Percentiles rank a stretch among this genome's conserved stretches.
phyloP scores from a whole-genome alignment of 2,888 invertebrate genomes.

The Athalia cordata region DNA sequence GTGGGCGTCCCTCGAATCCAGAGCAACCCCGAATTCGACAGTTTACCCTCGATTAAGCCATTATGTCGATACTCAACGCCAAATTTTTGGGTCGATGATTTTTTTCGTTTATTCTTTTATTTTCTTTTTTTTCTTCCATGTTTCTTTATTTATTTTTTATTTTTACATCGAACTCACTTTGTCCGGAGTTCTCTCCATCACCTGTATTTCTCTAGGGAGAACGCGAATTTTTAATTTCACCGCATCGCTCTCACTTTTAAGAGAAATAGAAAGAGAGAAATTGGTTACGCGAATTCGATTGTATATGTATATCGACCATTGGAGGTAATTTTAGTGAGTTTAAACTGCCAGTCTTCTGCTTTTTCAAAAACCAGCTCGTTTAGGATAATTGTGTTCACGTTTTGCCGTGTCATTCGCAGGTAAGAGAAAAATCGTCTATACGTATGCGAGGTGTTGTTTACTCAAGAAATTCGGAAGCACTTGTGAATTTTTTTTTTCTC shows the following conservation, averaged over 20 bases:
- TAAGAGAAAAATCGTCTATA: neutral
- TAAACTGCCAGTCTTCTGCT: no score
- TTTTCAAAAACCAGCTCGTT: slow-evolving; percentile 1
- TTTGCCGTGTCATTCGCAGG: slow-evolving; percentile 14
- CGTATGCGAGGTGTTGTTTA: neutral
- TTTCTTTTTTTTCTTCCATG: neutral
- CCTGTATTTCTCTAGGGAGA: neutral
- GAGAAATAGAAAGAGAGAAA: no score
- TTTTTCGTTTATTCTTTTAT: slow-evolving; percentile 7
- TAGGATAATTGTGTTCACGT: slow-evolving; percentile 8
- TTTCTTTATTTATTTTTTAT: neutral
- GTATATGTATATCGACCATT: neutral
- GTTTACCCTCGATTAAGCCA: slow-evolving; percentile 51
- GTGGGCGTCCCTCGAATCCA: slow-evolving; percentile 55
- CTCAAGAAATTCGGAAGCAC: slow-evolving; percentile 29
- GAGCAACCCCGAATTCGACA: slow-evolving; percentile 52
- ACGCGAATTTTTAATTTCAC: no score
- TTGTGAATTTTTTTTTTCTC: neutral
- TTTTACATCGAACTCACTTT: neutral
- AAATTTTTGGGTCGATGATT: slow-evolving; percentile 23
- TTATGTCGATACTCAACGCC: slow-evolving; percentile 43
- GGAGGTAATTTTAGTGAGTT: slow-evolving; percentile 1
- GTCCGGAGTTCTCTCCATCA: neutral
- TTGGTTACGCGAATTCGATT: no score
- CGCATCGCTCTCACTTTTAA: no score